phyloP scores from a whole-genome alignment of 2,888 invertebrate genomes.

The Synanthedon formicaeformis region DNA sequence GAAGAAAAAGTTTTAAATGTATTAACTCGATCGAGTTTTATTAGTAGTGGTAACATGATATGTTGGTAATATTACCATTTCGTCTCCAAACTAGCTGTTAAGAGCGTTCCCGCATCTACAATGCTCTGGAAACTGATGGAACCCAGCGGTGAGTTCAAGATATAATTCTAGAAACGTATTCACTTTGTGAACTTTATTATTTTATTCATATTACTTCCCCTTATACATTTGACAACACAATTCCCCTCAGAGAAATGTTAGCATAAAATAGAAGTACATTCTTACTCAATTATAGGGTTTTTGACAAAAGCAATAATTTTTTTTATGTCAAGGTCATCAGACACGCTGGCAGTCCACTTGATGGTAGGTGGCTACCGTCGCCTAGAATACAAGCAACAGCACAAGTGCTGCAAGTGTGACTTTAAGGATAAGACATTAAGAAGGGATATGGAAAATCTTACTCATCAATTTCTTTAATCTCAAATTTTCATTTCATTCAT shows the following conservation, averaged over 20 bases:
- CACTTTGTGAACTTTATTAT: neutral
- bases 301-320: no score
- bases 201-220: neutral
- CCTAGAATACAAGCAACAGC: no score
- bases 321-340: no score
- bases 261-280: no score
- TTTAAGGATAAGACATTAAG: no score
- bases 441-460: no score
- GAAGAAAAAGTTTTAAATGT: neutral
- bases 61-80: constrained; percentile 28
- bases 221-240: neutral
- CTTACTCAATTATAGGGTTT: no score
- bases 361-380: no score
- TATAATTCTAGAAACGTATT: neutral
- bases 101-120: constrained; percentile 20
- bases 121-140: neutral
- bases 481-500: no score
- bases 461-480: no score
- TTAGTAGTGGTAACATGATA: constrained; percentile 13
- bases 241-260: neutral
- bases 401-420: no score
- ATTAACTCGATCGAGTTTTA: constrained; percentile 1
- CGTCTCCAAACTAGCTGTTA: constrained; percentile 32
- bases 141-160: neutral
- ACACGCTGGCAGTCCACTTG: no score